Percentiles rank a stretch among this genome's conserved stretches.
These are phyloP conservation scores for Zygaena filipendulae DNA, from an alignment of 2,888 invertebrate genomes.

Conservation along the genomic window DNA sequence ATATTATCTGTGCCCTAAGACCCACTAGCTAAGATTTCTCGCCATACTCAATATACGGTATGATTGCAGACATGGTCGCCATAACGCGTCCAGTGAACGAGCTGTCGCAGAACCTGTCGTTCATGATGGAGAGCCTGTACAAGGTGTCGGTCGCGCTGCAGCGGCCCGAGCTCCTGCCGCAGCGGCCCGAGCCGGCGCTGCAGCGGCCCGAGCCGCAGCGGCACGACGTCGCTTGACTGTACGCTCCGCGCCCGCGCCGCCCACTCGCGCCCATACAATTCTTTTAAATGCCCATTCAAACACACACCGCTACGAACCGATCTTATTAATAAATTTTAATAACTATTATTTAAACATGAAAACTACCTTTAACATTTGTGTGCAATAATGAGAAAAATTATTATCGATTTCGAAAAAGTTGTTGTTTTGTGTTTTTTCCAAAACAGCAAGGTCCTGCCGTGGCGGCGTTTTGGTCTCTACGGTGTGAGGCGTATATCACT, in stretches of 20 bases:
- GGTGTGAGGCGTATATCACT: too few species aligned
- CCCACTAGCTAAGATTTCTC: too few species aligned
- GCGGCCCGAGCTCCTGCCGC: slow-evolving; percentile 42
- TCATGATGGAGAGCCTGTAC: slow-evolving; percentile 64
- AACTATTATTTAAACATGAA: slow-evolving; percentile 9
- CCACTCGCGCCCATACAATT: neutral
- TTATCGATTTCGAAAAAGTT: too few species aligned
- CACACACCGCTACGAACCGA: slow-evolving; percentile 6
- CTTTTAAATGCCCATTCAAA: too few species aligned
- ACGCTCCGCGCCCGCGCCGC: slow-evolving; percentile 5
- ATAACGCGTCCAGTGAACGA: slow-evolving; percentile 58
- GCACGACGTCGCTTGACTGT: slow-evolving; percentile 29
- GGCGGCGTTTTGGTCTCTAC: too few species aligned
- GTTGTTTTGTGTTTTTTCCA: too few species aligned
- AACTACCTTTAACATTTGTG: too few species aligned
- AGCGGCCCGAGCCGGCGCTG: slow-evolving; percentile 1
- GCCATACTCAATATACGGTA: too few species aligned
- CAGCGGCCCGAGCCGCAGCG: too few species aligned
- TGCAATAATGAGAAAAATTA: too few species aligned
- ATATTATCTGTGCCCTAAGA: too few species aligned
- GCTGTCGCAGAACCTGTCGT: slow-evolving; percentile 54
- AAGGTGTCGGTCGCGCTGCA: slow-evolving; percentile 55
- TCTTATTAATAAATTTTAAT: slow-evolving; percentile 10
- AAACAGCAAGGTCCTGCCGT: too few species aligned
- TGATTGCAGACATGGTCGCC: slow-evolving; percentile 59